These are phyloP conservation scores for Rhinatrema bivittatum DNA, from an alignment of 2,797 vertebrate species.

Conservation along the genomic window DNA sequence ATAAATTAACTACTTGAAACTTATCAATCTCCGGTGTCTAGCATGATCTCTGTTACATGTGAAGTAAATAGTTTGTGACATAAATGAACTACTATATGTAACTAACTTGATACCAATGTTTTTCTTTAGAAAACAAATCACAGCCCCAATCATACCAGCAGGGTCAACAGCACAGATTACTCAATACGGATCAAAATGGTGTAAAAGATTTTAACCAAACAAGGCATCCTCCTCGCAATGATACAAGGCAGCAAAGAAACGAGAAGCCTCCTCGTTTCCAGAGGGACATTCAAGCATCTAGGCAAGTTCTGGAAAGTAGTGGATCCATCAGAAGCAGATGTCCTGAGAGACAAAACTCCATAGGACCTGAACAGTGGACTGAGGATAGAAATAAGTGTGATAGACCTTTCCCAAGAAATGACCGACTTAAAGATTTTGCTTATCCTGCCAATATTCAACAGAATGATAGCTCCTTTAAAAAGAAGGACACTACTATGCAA, in stretches of 20 bases:
- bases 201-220: conserved; percentile 65
- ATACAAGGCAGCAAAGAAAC: conserved; percentile 74
- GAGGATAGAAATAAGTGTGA: conserved; percentile 68
- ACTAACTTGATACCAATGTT: too few species aligned
- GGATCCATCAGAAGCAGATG: conserved; percentile 65
- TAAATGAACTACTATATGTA: conserved; percentile 4
- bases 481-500: conserved; percentile 56
- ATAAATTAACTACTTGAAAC: too few species aligned
- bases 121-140: conserved; percentile 72
- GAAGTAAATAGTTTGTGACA: background rate
- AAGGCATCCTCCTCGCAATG: conserved; percentile 67
- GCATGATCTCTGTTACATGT: background rate
- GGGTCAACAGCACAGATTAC: conserved; percentile 58
- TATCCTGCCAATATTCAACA: conserved; percentile 56
- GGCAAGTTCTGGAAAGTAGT: conserved; percentile 62
- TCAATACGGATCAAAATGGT: conserved; percentile 64
- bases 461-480: conserved; percentile 55
- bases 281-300: conserved; percentile 75
- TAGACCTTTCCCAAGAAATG: conserved; percentile 55
- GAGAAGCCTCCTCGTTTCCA: conserved; percentile 92
- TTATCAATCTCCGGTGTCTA: background rate
- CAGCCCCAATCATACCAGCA: conserved; percentile 62
- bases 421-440: conserved; percentile 67
- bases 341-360: conserved; percentile 60
- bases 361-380: conserved; percentile 55